phyloP scores from a whole-genome alignment of 2,797 vertebrate genomes.

The Clarias pachynema region DNA sequence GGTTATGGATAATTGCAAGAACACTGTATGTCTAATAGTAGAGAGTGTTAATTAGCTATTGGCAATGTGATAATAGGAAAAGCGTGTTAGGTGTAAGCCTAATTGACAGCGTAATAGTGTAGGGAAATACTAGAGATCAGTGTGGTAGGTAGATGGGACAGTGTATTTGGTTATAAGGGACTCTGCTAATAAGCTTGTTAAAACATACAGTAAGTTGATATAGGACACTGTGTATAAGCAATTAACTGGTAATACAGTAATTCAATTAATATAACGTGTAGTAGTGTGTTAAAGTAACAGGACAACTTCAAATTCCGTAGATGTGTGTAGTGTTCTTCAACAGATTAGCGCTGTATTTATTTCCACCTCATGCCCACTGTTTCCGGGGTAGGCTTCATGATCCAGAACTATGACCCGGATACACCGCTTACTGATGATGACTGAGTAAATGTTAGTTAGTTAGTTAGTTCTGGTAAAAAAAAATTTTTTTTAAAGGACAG shows the following conservation, averaged over 20 bases:
- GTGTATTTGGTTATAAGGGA: background rate
- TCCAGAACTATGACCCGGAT: background rate
- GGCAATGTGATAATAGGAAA: background rate
- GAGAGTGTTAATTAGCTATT: background rate
- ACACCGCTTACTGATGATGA: background rate
- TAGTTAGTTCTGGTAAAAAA: background rate
- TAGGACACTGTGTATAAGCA: background rate
- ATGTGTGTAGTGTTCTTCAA: background rate
- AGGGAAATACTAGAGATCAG: background rate
- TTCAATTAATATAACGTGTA: background rate
- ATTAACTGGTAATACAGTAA: background rate
- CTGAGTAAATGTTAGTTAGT: background rate
- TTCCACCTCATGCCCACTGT: background rate
- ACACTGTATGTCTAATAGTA: background rate
- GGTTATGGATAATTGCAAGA: background rate
- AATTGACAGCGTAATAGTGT: background rate
- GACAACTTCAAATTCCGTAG: background rate
- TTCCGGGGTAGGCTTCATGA: background rate
- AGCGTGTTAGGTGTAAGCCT: background rate
- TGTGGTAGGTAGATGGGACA: background rate
- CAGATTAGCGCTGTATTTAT: background rate
- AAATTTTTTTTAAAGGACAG: background rate
- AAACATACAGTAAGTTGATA: background rate
- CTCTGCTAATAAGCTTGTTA: background rate
- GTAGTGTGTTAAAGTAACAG: too few species aligned